Percentiles rank a stretch among this genome's conserved stretches.
Evolutionary conservation across 2,797 vertebrate genomes (phyloP).

Genomic region (Tiaroga cobitis): DNA sequence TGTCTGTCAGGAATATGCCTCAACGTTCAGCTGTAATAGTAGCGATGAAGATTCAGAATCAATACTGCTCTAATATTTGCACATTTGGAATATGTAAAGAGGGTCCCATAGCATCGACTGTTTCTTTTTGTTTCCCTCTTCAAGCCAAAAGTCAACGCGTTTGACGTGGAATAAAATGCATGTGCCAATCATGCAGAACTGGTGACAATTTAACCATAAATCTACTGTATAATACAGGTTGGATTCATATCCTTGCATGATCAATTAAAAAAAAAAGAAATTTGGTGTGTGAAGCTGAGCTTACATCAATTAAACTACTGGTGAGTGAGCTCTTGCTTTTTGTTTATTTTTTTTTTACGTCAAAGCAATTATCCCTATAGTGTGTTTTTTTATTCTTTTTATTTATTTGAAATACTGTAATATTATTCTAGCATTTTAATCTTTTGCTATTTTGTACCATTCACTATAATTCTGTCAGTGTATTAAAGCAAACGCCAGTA

Average conservation of each 20-base stretch:
- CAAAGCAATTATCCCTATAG: constrained; percentile 47
- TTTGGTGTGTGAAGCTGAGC: constrained; percentile 36
- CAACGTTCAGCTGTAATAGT: constrained; percentile 26
- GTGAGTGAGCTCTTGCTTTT: constrained; percentile 30
- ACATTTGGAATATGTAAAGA: constrained; percentile 38
- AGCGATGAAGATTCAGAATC: constrained; percentile 3
- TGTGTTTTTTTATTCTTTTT: constrained; percentile 45
- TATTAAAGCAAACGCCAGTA: constrained; percentile 59
- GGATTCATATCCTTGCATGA: not conserved
- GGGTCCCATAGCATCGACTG: not conserved
- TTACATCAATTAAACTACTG: constrained; percentile 54
- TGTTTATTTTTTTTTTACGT: constrained; percentile 4
- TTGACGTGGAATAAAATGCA: not conserved
- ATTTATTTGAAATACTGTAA: constrained; percentile 64
- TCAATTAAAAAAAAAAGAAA: not conserved
- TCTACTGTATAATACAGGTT: constrained; percentile 47
- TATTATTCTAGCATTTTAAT: constrained; percentile 60
- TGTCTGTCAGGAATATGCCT: constrained; percentile 26
- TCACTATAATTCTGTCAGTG: constrained; percentile 55
- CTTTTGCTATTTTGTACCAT: constrained; percentile 48
- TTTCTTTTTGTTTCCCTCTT: not conserved
- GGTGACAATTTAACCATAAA: not conserved
- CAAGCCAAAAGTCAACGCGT: not conserved
- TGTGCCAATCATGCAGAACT: not conserved
- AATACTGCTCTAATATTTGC: constrained; percentile 39